Evolutionary conservation across 2,797 vertebrate species (phyloP).

Genomic region (Tinamus major): DNA sequence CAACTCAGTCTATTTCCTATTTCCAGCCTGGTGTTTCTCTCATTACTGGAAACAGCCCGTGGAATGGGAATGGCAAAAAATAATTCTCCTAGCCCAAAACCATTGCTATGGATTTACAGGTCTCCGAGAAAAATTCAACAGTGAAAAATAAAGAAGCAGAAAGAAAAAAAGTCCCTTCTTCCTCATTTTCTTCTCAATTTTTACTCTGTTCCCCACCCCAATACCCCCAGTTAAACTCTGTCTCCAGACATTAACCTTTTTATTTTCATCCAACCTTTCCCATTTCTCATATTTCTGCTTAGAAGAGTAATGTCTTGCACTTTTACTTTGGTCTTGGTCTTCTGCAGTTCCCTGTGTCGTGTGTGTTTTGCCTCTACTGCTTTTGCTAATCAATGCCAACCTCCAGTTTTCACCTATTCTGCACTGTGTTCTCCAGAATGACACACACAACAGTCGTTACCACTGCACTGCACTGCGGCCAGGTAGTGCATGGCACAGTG

Average conservation of each 20-base stretch:
- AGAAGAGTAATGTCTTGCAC: conserved; percentile 1
- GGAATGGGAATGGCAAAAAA: background rate
- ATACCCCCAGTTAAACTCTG: background rate
- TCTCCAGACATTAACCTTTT: background rate
- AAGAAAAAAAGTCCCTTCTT: background rate
- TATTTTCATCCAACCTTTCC: background rate
- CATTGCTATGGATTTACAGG: background rate
- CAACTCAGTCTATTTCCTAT: background rate
- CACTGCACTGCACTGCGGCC: background rate
- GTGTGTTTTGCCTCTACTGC: background rate
- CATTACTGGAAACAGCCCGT: background rate
- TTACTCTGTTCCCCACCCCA: background rate
- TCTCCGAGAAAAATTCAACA: background rate
- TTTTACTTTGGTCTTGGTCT: conserved; percentile 4
- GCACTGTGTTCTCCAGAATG: background rate
- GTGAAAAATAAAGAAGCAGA: background rate
- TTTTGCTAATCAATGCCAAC: background rate
- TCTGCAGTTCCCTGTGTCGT: background rate
- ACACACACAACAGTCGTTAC: background rate
- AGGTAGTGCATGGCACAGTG: background rate
- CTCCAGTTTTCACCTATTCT: background rate
- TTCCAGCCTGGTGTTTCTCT: background rate
- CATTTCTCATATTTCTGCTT: background rate
- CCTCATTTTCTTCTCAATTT: background rate
- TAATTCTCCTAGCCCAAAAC: background rate